Percentiles rank a stretch among this genome's conserved stretches.
phyloP scores from a whole-genome alignment of 37 sponge, comb jelly and placozoan species.

The Geodia barretti region DNA sequence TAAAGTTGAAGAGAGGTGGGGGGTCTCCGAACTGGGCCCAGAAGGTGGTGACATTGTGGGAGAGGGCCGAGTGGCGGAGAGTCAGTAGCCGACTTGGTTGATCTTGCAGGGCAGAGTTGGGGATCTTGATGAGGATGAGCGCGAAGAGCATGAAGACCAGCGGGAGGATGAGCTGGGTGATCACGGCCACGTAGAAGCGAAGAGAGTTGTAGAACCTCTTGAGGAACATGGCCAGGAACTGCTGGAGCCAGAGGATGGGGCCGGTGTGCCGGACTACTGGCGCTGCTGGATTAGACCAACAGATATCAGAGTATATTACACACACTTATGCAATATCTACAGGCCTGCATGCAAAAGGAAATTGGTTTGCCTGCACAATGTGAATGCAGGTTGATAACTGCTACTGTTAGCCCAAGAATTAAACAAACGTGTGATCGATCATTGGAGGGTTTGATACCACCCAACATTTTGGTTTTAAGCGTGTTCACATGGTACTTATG shows the following conservation, averaged over 20 bases:
- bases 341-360: no score
- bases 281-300: no score
- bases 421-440: no score
- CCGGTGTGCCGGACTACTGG: slow-evolving; percentile 25
- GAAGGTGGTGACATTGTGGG: slow-evolving; percentile 18
- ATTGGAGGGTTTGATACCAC: no score
- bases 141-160: slow-evolving; percentile 75
- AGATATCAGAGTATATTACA: no score
- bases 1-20: neutral
- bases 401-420: no score
- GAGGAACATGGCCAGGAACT: slow-evolving; percentile 74
- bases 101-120: neutral
- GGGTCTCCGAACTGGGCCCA: slow-evolving; percentile 12
- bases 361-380: no score
- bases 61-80: slow-evolving; percentile 30
- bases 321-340: no score
- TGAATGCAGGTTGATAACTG: no score
- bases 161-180: slow-evolving; percentile 90
- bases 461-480: no score
- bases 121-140: slow-evolving; percentile 45
- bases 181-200: slow-evolving; percentile 75
- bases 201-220: slow-evolving; percentile 85
- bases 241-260: slow-evolving; percentile 63
- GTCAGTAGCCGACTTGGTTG: slow-evolving; percentile 15
- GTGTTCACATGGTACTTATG: no score